Evolutionary conservation across 2,888 invertebrate genomes (phyloP), one percentile per base, ranked within the genome.

Genomic region (Monochamus alternatus): DNA sequence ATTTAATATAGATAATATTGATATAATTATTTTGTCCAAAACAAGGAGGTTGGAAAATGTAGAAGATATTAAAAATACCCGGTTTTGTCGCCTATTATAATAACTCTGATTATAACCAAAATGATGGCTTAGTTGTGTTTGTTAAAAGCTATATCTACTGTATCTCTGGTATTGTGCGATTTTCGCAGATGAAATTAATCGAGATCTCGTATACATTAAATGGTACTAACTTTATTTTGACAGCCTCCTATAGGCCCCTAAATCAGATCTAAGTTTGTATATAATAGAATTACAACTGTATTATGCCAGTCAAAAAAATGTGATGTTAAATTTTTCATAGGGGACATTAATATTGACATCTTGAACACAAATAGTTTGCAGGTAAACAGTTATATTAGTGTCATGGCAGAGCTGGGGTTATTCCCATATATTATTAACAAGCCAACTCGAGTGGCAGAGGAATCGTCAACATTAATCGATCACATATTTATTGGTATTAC

Each of bases 1-100:
- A 7, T 31, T 72, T 30, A 9, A 63, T 30, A 14, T 22, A n/a
- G 12, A 72, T 12, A 63, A 72, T 64, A 5, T 72, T 31, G 64
- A 72, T 63, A 64, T 72, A 38, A 47, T 72, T 44, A 38, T 72
- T 52, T n/a, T 72, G 4, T 64, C 71, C 43, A 63, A 71, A 71
- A 63, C 71, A 9, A 63, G 63, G 71, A 7, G 12, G n/a, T n/a
- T 72, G n/a, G 22, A 55, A 5, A 22, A 64, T 31, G 30, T 72
- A 5, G 30, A 51, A 30, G 47, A 70, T 51, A n/a, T 72, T 47
- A 52, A 55, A 47, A 3, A 72, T 72, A 30, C 64, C 71, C 5
- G 43, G 63, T 38, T 72, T 47, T 38, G 32, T 9, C 38, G 52
- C 31, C 10, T 55, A 38, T 30, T 71, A 72, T 52, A 72, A 72